Conservation (phyloP, 2,888 invertebrate species). For the Cybosia mesomella region DNA sequence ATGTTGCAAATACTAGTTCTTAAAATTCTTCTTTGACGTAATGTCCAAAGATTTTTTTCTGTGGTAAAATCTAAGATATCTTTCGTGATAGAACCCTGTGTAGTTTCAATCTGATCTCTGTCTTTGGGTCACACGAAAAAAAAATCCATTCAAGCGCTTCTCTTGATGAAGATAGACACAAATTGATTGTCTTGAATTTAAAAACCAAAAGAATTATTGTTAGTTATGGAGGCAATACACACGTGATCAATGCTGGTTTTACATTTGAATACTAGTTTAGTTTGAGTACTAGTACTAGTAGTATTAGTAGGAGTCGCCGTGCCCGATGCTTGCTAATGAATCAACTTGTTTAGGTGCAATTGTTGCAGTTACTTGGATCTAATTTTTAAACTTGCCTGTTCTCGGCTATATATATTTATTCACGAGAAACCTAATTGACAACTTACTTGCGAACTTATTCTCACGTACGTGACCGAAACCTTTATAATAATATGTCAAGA, state of each 20-base stretch:
- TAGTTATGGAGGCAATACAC: not conserved
- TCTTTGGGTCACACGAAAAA: not conserved
- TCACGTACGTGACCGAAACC: not conserved
- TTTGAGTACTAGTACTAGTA: conserved; percentile 46
- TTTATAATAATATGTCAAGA: not conserved
- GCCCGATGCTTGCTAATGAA: conserved; percentile 12
- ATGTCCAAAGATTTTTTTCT: no score
- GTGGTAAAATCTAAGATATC: no score
- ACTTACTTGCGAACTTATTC: not conserved
- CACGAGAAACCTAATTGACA: not conserved
- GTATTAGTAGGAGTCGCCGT: conserved; percentile 48
- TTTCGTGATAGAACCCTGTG: no score
- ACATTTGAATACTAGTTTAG: conserved; percentile 60
- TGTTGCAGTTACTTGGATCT: conserved; percentile 59
- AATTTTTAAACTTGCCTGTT: conserved; percentile 72
- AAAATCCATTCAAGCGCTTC: not conserved
- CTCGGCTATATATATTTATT: conserved; percentile 51
- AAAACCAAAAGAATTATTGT: not conserved
- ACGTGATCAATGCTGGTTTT: conserved; percentile 41
- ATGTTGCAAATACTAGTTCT: no score
- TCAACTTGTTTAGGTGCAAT: conserved; percentile 72
- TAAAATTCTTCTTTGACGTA: no score
- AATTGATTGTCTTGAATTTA: not conserved
- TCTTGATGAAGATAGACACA: not conserved
- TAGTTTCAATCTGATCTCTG: no score